phyloP scores from a whole-genome alignment of 2,797 vertebrate species.

The Rhadinocentrus ornatus region DNA sequence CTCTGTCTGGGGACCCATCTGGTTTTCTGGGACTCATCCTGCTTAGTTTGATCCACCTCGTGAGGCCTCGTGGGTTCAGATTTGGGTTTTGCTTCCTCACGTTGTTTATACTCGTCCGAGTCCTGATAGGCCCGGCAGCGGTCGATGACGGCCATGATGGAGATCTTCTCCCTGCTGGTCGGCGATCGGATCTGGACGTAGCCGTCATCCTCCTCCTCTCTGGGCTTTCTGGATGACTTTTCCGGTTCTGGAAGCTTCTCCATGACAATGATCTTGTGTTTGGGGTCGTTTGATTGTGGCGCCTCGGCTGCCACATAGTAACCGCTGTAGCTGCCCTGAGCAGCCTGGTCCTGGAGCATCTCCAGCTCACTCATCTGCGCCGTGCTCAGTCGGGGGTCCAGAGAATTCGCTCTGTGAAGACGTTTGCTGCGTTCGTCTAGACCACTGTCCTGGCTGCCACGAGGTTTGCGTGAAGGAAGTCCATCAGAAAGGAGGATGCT shows the following conservation, averaged over 20 bases:
- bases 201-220: constrained; percentile 48
- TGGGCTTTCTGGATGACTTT: neutral
- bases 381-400: constrained; percentile 45
- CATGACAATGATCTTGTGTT: constrained; percentile 80
- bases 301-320: constrained; percentile 79
- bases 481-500: neutral
- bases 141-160: constrained; percentile 82
- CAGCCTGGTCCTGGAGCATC: constrained; percentile 36
- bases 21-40: constrained; percentile 2
- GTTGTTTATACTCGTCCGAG: constrained; percentile 76
- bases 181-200: constrained; percentile 87
- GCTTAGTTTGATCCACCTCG: constrained; percentile 17
- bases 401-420: constrained; percentile 62
- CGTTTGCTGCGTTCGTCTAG: constrained; percentile 28
- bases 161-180: constrained; percentile 86
- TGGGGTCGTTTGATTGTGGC: constrained; percentile 59
- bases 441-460: neutral
- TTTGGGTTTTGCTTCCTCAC: constrained; percentile 40
- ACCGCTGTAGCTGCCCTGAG: neutral
- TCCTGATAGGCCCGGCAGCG: constrained; percentile 87
- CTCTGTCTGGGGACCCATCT: constrained; percentile 25
- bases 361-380: constrained; percentile 42
- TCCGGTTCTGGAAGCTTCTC: constrained; percentile 75
- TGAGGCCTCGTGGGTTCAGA: constrained; percentile 16
- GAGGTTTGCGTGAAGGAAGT: neutral